Evolutionary conservation across 2,888 invertebrate genomes (phyloP).

Genomic region (Fissipunctia ypsillon): DNA sequence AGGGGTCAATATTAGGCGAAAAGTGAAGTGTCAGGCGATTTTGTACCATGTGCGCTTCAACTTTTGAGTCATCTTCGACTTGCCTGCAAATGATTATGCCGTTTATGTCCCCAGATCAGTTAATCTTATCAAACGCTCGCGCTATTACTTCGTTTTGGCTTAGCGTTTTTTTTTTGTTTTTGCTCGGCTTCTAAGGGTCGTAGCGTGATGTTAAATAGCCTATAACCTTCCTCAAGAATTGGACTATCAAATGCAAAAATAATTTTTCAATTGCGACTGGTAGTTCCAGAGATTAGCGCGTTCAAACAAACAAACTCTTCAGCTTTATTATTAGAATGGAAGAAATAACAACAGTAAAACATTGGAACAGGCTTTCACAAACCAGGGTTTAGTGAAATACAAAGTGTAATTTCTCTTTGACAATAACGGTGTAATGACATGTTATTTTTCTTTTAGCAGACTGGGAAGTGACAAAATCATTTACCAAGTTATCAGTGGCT

Average conservation of each 20-base stretch:
- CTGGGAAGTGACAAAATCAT: conserved; percentile 80
- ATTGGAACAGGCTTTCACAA: conserved; percentile 3
- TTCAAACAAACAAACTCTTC: too few species aligned
- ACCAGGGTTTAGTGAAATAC: not conserved
- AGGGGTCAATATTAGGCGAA: not conserved
- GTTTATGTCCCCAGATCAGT: not conserved
- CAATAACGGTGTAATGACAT: conserved; percentile 14
- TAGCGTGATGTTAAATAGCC: too few species aligned
- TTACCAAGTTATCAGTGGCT: conserved; percentile 78
- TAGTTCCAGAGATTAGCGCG: too few species aligned
- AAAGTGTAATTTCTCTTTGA: not conserved
- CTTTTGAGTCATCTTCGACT: not conserved
- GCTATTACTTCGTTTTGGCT: too few species aligned
- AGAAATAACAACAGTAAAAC: not conserved
- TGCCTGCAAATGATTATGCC: not conserved
- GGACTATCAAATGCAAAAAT: too few species aligned
- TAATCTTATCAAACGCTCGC: not conserved
- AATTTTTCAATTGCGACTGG: too few species aligned
- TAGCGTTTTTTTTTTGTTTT: too few species aligned
- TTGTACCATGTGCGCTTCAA: not conserved
- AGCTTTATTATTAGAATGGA: too few species aligned
- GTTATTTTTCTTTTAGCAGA: conserved; percentile 75
- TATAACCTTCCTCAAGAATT: too few species aligned
- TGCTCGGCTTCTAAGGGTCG: too few species aligned
- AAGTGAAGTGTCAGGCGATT: not conserved